Conservation (phyloP, 2,797 vertebrate species). For the Sebastolobus alascanus region DNA sequence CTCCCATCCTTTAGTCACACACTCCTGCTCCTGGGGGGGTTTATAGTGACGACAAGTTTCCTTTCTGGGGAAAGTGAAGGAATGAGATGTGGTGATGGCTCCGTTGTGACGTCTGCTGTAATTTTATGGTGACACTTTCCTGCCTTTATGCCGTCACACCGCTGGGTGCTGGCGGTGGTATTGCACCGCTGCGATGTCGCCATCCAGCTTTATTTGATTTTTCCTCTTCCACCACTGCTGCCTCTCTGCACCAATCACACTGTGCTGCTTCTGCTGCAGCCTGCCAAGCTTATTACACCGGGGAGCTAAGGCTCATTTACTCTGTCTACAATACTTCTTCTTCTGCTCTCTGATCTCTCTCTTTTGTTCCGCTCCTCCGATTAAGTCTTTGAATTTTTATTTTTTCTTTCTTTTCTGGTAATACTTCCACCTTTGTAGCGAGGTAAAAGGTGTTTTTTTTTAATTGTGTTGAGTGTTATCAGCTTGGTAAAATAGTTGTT, state of each 20-base stretch:
- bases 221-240: slow-evolving; percentile 4
- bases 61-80: neutral
- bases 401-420: neutral
- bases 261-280: slow-evolving; percentile 22
- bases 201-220: slow-evolving; percentile 28
- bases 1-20: neutral
- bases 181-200: slow-evolving; percentile 11
- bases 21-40: neutral
- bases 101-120: slow-evolving; percentile 32
- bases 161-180: neutral
- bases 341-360: slow-evolving; percentile 12
- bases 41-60: neutral
- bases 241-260: slow-evolving; percentile 39
- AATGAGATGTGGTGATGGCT: slow-evolving; percentile 2
- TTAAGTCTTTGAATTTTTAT: neutral
- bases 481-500: neutral
- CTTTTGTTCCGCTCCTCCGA: neutral
- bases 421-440: neutral
- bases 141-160: slow-evolving; percentile 20
- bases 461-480: neutral
- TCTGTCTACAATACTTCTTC: neutral
- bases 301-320: slow-evolving; percentile 42
- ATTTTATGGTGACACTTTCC: slow-evolving; percentile 13
- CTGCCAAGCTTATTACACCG: slow-evolving; percentile 38
- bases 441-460: neutral